A percentile compares a stretch with the other conserved stretches of the same genome.
These are phyloP conservation scores for Drosophila subobscura DNA, from an alignment of 1,140 invertebrate species.

Conservation along the genomic window DNA sequence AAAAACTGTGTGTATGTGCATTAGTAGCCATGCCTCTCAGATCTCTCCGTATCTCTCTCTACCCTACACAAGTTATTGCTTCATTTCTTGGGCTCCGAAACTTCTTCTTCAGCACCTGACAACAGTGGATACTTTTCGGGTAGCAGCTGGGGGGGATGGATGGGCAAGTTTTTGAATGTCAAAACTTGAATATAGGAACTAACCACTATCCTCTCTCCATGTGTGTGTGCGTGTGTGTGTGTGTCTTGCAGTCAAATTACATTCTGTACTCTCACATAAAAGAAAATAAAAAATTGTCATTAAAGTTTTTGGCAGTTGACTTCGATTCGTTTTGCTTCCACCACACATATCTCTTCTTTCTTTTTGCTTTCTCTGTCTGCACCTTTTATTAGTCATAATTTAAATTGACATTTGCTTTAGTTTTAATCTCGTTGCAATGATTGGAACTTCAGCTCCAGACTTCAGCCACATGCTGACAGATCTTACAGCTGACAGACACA, in stretches of 20 bases:
- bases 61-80: conserved; percentile 67
- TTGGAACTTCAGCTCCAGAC: background rate
- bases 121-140: conserved; percentile 41
- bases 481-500: conserved; percentile 13
- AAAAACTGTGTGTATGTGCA: conserved; percentile 56
- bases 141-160: conserved; percentile 26
- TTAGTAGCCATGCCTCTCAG: conserved; percentile 41
- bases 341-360: background rate
- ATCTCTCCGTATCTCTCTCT: background rate
- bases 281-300: conserved; percentile 59
- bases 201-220: conserved; percentile 13
- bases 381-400: conserved; percentile 57
- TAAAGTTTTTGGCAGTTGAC: conserved; percentile 70
- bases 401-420: conserved; percentile 64
- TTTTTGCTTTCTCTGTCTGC: background rate
- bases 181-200: conserved; percentile 33
- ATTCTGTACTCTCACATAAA: conserved; percentile 59
- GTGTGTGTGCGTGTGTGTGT: conserved; percentile 6
- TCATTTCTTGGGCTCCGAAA: conserved; percentile 63
- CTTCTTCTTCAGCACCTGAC: conserved; percentile 40
- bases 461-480: conserved; percentile 1
- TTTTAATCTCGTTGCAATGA: conserved; percentile 38
- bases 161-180: conserved; percentile 26
- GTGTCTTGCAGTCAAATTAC: conserved; percentile 61
- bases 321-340: conserved; percentile 33